Conservation (phyloP, 2,797 vertebrate species). For the Siniperca obscura region DNA sequence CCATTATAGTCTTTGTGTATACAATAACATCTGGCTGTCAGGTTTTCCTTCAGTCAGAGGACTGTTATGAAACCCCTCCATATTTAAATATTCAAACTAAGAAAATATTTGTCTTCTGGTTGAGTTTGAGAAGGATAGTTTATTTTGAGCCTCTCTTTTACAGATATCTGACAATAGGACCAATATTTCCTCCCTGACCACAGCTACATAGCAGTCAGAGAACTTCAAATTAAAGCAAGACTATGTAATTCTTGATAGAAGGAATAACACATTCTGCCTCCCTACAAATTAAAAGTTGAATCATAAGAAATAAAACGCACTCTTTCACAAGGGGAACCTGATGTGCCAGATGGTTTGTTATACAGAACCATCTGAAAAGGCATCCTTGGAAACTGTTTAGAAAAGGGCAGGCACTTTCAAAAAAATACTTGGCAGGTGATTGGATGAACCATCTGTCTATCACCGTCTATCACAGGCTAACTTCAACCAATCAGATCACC, state of each 20-base stretch:
- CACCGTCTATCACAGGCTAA: too few relatives aligned
- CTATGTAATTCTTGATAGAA: too few relatives aligned
- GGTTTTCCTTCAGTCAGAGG: neutral
- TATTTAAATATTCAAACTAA: neutral
- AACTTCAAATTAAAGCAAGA: neutral
- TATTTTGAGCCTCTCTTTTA: neutral
- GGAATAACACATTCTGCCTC: neutral
- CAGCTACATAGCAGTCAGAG: neutral
- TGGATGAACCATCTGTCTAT: too few relatives aligned
- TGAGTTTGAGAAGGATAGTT: neutral
- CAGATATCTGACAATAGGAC: neutral
- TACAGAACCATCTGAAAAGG: too few relatives aligned
- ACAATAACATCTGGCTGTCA: neutral
- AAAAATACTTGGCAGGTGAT: too few relatives aligned
- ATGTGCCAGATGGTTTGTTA: too few relatives aligned
- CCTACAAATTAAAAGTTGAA: neutral
- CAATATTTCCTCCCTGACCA: neutral
- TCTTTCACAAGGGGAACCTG: neutral
- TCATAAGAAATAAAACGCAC: slow-evolving; percentile 1
- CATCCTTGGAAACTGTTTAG: too few relatives aligned
- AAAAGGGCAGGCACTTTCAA: too few relatives aligned
- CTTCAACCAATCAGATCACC: too few relatives aligned
- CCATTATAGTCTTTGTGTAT: neutral
- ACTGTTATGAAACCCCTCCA: neutral
- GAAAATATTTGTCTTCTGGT: neutral